Evolutionary conservation across 2,797 vertebrate genomes (phyloP), one percentile per base, ranked within the genome.

Genomic region (Aeoliscus strigatus): DNA sequence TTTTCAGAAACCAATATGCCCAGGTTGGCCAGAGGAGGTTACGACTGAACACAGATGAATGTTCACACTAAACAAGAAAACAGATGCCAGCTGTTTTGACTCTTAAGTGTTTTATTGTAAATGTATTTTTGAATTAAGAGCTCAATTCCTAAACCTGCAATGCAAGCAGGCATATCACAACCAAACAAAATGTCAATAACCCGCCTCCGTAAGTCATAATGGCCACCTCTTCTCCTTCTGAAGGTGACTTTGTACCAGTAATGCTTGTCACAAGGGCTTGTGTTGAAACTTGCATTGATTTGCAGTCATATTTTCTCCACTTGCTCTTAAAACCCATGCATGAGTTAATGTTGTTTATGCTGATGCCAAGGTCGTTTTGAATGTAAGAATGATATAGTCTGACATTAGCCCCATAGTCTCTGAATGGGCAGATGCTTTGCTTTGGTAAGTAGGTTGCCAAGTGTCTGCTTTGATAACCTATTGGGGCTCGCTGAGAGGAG

Each of bases 391-490:
- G 73, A 86, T 84, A 68, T 73, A 86, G 77, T 77, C 75, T 85
- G 85, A 86, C 78, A 64, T 80, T 77, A 78, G 67, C 73, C 68
- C 77, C 76, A 38, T 64, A 66, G 77, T 62, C 34, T 83, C 55
- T 69, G 69, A 83, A 73, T 59, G 67, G 81, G 71, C 83, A 85
- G 86, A 87, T 86, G 84, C 83, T 86, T 70, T 55, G 68, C 79
- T 79, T 77, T 39, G 41, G 67, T 75, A 83, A 79, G 77, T 75
- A 73, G 82, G 77, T 80, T 85, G 80, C 84, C 83, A 85, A 86
- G 77, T 87, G 87, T 86, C 84, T 83, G 77, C 77, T 83, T 85
- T 83, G 79, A 87, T 87, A 83, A 84, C 66, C 71, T 61, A 52
- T 50, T 15, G 63, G 64, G 59, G 51, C 48, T 27, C 54, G 52